Evolutionary conservation across 2,888 invertebrate genomes (phyloP).

Genomic region (Lysandra coridon): DNA sequence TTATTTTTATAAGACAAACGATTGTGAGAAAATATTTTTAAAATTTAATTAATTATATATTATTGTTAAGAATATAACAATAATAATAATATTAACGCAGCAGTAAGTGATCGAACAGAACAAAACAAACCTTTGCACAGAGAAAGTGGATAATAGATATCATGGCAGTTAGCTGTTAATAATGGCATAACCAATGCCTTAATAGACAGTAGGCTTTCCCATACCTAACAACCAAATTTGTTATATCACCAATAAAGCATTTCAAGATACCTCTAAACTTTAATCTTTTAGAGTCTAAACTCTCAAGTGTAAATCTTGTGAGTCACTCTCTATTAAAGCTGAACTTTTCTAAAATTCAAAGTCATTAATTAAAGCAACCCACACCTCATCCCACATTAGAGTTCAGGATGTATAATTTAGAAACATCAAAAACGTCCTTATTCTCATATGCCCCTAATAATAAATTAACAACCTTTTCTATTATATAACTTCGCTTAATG

Average conservation of each 20-base stretch:
- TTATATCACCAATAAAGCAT: conserved; percentile 16
- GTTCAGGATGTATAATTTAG: conserved; percentile 13
- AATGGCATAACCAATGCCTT: conserved; percentile 13
- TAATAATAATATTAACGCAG: not conserved
- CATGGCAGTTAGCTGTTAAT: not conserved
- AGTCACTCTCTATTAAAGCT: not conserved
- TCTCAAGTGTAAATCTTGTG: not conserved
- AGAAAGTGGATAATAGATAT: conserved; percentile 20
- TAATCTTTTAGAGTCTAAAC: not conserved
- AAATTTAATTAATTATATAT: too few species aligned
- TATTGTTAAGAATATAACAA: not conserved
- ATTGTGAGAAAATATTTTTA: too few species aligned
- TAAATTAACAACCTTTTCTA: conserved; percentile 8
- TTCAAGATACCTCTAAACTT: not conserved
- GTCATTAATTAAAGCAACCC: conserved; percentile 15
- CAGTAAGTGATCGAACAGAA: not conserved
- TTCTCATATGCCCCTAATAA: not conserved
- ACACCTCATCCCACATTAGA: conserved; percentile 20
- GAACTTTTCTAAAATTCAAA: conserved; percentile 8
- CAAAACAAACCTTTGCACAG: conserved; percentile 27
- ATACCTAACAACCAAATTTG: not conserved
- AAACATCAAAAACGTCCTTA: not conserved
- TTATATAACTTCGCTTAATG: conserved; percentile 11
- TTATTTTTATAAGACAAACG: too few species aligned
- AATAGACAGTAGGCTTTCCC: conserved; percentile 19